These are phyloP conservation scores for Neotoma lepida DNA, from an alignment of 2,113 vertebrate species.

Conservation along the genomic window DNA sequence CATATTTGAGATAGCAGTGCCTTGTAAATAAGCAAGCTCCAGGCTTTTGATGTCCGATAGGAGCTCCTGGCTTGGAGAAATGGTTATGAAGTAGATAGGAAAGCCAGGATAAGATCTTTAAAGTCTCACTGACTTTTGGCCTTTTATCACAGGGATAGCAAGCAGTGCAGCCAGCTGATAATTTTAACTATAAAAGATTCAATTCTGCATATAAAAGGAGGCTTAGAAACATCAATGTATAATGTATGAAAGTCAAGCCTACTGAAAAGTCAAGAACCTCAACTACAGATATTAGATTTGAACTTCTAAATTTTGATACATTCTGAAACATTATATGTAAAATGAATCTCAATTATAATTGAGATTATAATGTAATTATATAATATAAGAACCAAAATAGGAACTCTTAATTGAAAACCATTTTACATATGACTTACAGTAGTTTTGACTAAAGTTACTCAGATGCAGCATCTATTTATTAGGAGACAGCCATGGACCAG, in stretches of 20 bases:
- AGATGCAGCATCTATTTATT: constrained; percentile 29
- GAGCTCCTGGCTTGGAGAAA: background rate
- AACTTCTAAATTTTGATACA: constrained; percentile 36
- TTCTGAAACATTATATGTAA: constrained; percentile 8
- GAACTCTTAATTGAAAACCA: constrained; percentile 41
- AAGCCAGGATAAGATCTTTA: background rate
- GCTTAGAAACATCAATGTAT: constrained; percentile 44
- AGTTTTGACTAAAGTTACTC: constrained; percentile 29
- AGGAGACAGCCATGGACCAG: background rate
- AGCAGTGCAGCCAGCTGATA: constrained; percentile 6
- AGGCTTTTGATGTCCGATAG: constrained; percentile 28
- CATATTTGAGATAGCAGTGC: background rate
- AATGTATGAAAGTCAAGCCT: constrained; percentile 39
- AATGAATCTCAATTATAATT: constrained; percentile 51
- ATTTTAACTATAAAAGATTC: constrained; percentile 43
- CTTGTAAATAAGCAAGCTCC: constrained; percentile 14
- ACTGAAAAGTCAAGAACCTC: constrained; percentile 29
- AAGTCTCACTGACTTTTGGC: background rate
- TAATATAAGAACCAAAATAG: constrained; percentile 39
- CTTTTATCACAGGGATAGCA: constrained; percentile 6
- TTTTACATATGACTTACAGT: constrained; percentile 36
- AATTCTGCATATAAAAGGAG: constrained; percentile 45
- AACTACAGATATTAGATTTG: background rate
- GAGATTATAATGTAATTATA: too few relatives aligned
- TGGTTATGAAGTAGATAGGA: constrained; percentile 1